Conservation (phyloP, 2,797 vertebrate genomes). For the Siniperca obscura region DNA sequence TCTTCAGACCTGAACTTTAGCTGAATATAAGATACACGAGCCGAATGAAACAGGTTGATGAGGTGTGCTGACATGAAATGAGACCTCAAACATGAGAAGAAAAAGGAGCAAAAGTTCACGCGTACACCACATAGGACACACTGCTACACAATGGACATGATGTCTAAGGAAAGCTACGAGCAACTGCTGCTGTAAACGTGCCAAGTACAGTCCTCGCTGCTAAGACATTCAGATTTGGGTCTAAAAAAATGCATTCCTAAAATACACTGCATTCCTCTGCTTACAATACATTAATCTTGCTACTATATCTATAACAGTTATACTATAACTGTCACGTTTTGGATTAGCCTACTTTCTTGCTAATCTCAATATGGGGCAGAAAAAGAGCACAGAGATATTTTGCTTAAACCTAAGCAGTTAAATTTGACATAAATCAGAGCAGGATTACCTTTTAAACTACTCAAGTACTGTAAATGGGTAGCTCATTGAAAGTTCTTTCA, state of each 20-base stretch:
- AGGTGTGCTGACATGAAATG: constrained; percentile 36
- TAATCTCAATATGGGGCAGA: constrained; percentile 34
- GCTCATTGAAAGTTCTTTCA: constrained; percentile 24
- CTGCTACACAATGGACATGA: constrained; percentile 24
- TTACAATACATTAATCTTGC: constrained; percentile 64
- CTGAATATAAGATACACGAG: constrained; percentile 12
- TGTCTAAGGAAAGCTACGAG: constrained; percentile 30
- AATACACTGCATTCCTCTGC: constrained; percentile 67
- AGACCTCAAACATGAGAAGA: constrained; percentile 22
- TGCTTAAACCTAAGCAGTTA: constrained; percentile 29
- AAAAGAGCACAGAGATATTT: constrained; percentile 44
- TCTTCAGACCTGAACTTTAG: constrained; percentile 24
- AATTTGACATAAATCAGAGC: constrained; percentile 40
- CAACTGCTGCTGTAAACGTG: constrained; percentile 29
- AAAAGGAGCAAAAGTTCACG: constrained; percentile 27
- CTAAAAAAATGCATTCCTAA: constrained; percentile 64
- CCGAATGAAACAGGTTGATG: constrained; percentile 33
- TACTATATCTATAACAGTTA: constrained; percentile 5
- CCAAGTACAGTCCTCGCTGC: constrained; percentile 42
- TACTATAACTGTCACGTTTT: constrained; percentile 45
- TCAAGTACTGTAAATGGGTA: constrained; percentile 15
- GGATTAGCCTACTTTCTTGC: constrained; percentile 71
- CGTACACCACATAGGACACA: constrained; percentile 21
- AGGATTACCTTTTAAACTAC: constrained; percentile 42
- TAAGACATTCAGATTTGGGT: constrained; percentile 43